Conservation (phyloP, 23 tunicate genomes). For the Styela clava region DNA sequence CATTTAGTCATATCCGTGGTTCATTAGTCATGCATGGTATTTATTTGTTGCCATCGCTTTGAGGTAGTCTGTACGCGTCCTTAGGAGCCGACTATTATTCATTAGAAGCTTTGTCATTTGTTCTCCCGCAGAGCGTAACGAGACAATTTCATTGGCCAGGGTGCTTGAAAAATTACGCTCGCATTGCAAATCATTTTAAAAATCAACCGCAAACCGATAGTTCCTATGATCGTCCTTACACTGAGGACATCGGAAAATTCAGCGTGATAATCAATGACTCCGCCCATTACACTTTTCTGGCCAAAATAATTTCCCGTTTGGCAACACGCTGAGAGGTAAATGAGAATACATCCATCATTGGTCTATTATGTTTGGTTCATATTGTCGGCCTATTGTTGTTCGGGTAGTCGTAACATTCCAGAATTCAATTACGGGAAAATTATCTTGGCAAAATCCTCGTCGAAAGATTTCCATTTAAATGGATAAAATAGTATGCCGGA, state of each 20-base stretch:
- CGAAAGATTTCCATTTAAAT: background rate
- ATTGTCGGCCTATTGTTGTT: background rate
- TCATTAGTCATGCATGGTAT: background rate
- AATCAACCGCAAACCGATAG: no score
- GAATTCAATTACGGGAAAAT: background rate
- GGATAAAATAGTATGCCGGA: background rate
- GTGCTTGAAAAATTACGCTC: background rate
- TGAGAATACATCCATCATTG: background rate
- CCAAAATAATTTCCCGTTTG: no score
- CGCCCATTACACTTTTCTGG: no score
- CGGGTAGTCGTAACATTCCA: background rate
- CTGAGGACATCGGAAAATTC: no score
- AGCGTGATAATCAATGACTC: no score
- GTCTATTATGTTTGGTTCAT: background rate
- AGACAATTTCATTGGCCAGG: background rate
- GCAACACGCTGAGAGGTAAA: background rate
- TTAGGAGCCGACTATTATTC: background rate
- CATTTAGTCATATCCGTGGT: background rate
- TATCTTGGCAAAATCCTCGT: background rate
- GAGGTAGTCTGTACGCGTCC: background rate
- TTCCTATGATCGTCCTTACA: no score
- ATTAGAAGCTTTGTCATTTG: background rate
- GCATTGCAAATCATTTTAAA: background rate
- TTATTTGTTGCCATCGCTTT: background rate
- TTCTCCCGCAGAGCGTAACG: background rate